phyloP scores from a whole-genome alignment of 1,140 invertebrate genomes.

The Trachelipus rathkii region DNA sequence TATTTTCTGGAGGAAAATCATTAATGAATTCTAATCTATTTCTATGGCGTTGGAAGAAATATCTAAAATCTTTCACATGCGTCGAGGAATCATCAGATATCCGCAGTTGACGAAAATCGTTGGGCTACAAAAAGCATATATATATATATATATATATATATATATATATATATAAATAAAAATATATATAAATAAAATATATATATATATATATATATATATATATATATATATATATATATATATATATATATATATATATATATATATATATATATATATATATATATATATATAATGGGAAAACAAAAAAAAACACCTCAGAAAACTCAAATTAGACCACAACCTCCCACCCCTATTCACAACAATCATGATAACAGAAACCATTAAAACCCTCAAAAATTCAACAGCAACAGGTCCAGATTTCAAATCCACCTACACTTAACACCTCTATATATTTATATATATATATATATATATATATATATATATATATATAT shows the following conservation, averaged over 20 bases:
- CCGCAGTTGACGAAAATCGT: background rate
- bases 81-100: background rate
- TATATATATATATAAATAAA: constrained; percentile 22
- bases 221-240: constrained; percentile 25
- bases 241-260: constrained; percentile 21
- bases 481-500: constrained; percentile 31
- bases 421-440: too few species aligned
- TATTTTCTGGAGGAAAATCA: constrained; percentile 17
- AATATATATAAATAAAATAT: background rate
- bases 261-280: constrained; percentile 23
- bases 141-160: constrained; percentile 25
- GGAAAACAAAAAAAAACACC: too few species aligned
- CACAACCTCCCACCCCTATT: too few species aligned
- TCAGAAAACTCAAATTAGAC: too few species aligned
- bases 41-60: background rate
- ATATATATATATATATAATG: constrained; percentile 16
- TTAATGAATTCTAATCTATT: constrained; percentile 21
- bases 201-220: constrained; percentile 24
- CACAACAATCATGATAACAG: too few species aligned
- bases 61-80: background rate
- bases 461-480: constrained; percentile 21
- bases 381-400: too few species aligned
- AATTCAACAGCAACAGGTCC: too few species aligned
- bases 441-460: too few species aligned
- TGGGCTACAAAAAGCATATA: background rate